A percentile compares a stretch with the other conserved stretches of the same genome.
Conservation (phyloP, 1,140 invertebrate genomes). For the Aradophagus sp. region DNA sequence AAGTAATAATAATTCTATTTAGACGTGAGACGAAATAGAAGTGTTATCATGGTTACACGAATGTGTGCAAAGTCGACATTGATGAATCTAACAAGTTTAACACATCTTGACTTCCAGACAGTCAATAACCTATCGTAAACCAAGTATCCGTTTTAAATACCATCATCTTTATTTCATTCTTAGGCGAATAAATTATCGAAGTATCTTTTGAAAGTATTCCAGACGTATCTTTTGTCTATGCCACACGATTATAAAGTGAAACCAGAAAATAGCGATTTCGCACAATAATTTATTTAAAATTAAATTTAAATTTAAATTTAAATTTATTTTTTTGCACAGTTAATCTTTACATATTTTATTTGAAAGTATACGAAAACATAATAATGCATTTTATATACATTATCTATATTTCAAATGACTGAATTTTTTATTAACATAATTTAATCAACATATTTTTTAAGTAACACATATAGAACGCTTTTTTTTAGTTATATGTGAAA, state of each 20-base stretch:
- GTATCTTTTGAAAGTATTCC: constrained; percentile 37
- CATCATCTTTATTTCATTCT: constrained; percentile 52
- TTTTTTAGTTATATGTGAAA: too few relatives aligned
- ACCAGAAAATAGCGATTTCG: too few relatives aligned
- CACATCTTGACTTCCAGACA: constrained; percentile 58
- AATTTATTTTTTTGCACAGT: too few relatives aligned
- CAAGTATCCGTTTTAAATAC: constrained; percentile 62
- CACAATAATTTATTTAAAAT: too few relatives aligned
- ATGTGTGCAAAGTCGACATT: constrained; percentile 43
- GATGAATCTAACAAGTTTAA: constrained; percentile 60
- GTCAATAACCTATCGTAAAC: constrained; percentile 61
- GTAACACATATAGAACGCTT: too few relatives aligned
- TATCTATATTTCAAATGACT: too few relatives aligned
- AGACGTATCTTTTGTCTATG: constrained; percentile 33
- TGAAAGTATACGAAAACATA: too few relatives aligned
- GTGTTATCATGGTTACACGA: constrained; percentile 29
- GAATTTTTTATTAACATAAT: too few relatives aligned
- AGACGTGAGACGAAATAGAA: constrained; percentile 57
- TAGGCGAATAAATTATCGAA: constrained; percentile 50
- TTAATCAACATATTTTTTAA: too few relatives aligned
- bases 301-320: too few relatives aligned
- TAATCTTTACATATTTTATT: too few relatives aligned
- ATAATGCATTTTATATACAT: too few relatives aligned
- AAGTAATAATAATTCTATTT: constrained; percentile 55
- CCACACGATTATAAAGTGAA: constrained; percentile 12